Evolutionary conservation across 2,888 invertebrate species (phyloP).

Genomic region (Icerya purchasi): DNA sequence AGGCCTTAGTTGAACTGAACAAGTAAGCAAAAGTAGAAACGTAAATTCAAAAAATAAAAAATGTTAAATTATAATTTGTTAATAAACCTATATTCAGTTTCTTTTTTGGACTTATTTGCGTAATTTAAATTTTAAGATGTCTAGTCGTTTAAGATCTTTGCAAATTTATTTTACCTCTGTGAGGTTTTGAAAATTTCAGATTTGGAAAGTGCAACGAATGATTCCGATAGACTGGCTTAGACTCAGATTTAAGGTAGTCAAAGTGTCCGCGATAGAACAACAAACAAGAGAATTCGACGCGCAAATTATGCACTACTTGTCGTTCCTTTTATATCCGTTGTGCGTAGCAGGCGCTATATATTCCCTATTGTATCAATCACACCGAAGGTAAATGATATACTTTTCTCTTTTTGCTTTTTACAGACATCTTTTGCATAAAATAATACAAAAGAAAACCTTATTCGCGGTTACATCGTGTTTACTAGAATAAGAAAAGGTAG

Average conservation of each 20-base stretch:
- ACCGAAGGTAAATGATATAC: slow-evolving; percentile 49
- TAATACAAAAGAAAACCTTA: too few species aligned
- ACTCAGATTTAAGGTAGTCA: slow-evolving; percentile 21
- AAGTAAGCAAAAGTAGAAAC: too few species aligned
- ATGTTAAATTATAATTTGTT: too few species aligned
- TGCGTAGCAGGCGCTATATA: slow-evolving; percentile 72
- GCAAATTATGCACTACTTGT: slow-evolving; percentile 79
- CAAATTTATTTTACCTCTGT: slow-evolving; percentile 3
- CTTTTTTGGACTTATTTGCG: too few species aligned
- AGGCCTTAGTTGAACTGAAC: too few species aligned
- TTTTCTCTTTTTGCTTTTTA: slow-evolving; percentile 3
- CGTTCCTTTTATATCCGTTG: slow-evolving; percentile 71
- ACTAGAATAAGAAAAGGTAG: too few species aligned
- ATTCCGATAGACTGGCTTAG: slow-evolving; percentile 29
- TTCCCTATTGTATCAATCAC: slow-evolving; percentile 79
- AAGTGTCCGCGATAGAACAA: slow-evolving; percentile 34
- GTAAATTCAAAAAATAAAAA: too few species aligned
- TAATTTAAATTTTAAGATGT: too few species aligned
- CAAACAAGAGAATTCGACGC: slow-evolving; percentile 71
- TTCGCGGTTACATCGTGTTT: too few species aligned
- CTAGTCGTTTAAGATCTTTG: too few species aligned
- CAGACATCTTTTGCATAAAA: too few species aligned
- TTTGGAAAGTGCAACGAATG: slow-evolving; percentile 91
- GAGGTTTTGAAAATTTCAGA: slow-evolving; percentile 27
- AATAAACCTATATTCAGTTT: too few species aligned